Conservation (phyloP, 1,140 invertebrate species). For the Drosophila nannoptera region DNA sequence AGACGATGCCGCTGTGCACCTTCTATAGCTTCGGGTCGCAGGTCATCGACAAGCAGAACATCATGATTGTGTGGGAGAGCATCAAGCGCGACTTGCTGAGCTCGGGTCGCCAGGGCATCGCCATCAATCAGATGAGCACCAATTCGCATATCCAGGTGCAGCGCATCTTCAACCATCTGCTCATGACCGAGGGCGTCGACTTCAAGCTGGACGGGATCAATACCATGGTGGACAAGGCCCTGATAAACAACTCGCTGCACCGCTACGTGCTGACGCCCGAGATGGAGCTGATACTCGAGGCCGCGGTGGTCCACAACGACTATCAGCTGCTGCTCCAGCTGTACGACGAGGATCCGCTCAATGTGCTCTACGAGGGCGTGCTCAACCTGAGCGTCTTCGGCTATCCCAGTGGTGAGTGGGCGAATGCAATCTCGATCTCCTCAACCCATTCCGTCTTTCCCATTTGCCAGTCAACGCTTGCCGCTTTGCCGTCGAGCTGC, state of each 20-base stretch:
- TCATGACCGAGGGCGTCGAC: slow-evolving; percentile 40
- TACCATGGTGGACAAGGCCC: slow-evolving; percentile 36
- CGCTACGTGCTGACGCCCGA: slow-evolving; percentile 57
- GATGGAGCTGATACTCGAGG: slow-evolving; percentile 53
- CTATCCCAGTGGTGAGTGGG: slow-evolving; percentile 47
- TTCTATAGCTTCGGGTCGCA: slow-evolving; percentile 46
- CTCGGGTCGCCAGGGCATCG: slow-evolving; percentile 1
- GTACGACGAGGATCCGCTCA: slow-evolving; percentile 45
- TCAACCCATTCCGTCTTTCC: background rate
- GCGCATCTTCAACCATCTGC: slow-evolving; percentile 39
- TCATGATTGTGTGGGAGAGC: slow-evolving; percentile 58
- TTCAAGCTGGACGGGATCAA: slow-evolving; percentile 37
- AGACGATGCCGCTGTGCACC: slow-evolving; percentile 44
- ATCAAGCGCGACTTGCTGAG: slow-evolving; percentile 46
- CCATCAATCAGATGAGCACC: slow-evolving; percentile 51
- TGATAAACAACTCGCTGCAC: slow-evolving; percentile 67
- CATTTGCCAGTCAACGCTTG: slow-evolving; percentile 42
- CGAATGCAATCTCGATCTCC: background rate
- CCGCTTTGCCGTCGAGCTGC: slow-evolving; percentile 43
- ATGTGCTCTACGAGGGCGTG: slow-evolving; percentile 54
- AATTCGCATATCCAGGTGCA: slow-evolving; percentile 45
- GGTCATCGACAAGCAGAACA: slow-evolving; percentile 57
- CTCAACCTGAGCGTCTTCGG: slow-evolving; percentile 58
- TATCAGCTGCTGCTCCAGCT: slow-evolving; percentile 55
- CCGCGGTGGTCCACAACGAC: slow-evolving; percentile 27